A percentile compares a stretch with the other conserved stretches of the same genome.
These are phyloP conservation scores for Eurystomus glaucurus DNA, from an alignment of 2,797 vertebrate genomes.

Conservation along the genomic window DNA sequence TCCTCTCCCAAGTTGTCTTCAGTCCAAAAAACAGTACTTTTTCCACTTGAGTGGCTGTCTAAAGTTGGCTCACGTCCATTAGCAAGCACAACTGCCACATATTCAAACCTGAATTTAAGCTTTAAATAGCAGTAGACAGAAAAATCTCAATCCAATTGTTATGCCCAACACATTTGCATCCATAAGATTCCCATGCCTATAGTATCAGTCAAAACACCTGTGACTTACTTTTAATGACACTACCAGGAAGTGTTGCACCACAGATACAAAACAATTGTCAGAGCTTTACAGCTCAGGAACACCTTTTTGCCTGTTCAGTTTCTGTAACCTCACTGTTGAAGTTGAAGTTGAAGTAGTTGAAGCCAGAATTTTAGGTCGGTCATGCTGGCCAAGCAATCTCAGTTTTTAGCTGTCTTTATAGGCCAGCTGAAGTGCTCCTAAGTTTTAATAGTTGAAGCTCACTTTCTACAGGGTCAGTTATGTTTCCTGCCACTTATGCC, in stretches of 20 bases:
- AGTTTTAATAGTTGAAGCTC: not conserved
- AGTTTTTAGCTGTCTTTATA: not conserved
- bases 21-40: not conserved
- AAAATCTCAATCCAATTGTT: not conserved
- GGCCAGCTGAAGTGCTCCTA: not conserved
- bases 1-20: not conserved
- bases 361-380: not conserved
- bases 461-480: not conserved
- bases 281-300: not conserved
- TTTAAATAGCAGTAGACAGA: not conserved
- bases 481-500: not conserved
- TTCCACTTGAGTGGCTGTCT: not conserved
- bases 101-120: rapidly evolving
- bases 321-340: not conserved
- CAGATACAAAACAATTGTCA: not conserved
- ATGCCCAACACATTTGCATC: not conserved
- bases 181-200: not conserved
- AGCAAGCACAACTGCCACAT: not conserved
- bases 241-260: not conserved
- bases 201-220: not conserved
- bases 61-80: not conserved
- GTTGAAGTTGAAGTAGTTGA: too few species aligned
- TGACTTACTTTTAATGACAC: not conserved
- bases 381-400: not conserved
- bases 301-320: not conserved